Evolutionary conservation across 2,888 invertebrate genomes (phyloP).

Genomic region (Tolmerus cingulatus): DNA sequence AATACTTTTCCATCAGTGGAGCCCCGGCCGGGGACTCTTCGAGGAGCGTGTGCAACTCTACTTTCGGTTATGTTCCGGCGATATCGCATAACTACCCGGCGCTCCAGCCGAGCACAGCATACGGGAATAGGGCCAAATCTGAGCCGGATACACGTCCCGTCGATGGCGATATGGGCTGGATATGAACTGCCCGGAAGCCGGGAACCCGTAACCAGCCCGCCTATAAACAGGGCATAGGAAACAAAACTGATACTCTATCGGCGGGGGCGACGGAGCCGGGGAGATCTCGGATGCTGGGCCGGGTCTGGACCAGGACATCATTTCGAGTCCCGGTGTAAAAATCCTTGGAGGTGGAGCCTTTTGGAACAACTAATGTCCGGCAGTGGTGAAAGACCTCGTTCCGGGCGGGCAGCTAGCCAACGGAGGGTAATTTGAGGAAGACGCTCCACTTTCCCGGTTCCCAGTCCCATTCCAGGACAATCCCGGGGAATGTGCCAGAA

Average conservation of each 20-base stretch:
- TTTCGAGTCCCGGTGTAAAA: not conserved
- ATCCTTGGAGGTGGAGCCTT: not conserved
- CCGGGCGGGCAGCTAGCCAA: not conserved
- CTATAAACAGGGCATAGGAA: not conserved
- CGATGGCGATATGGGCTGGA: not conserved
- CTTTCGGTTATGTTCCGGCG: not conserved
- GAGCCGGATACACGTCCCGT: constrained; percentile 8
- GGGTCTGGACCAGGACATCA: not conserved
- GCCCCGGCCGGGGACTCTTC: not conserved
- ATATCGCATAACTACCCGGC: constrained; percentile 4
- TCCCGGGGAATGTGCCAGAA: not conserved
- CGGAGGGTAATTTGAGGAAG: constrained; percentile 11
- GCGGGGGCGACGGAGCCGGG: not conserved
- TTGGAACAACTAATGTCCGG: not conserved
- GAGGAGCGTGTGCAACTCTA: not conserved
- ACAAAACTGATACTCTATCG: constrained; percentile 3
- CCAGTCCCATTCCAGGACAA: not conserved
- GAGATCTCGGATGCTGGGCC: not conserved
- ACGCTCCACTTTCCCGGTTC: not conserved
- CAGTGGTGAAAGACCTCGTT: constrained; percentile 2
- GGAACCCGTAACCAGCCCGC: not conserved
- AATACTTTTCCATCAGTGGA: constrained; percentile 20
- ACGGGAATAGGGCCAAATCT: constrained; percentile 2
- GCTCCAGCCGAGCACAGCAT: not conserved
- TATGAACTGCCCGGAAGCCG: constrained; percentile 5